A percentile compares a stretch with the other conserved stretches of the same genome.
phyloP scores from a whole-genome alignment of 2,888 invertebrate genomes.

The Norana najaformis region DNA sequence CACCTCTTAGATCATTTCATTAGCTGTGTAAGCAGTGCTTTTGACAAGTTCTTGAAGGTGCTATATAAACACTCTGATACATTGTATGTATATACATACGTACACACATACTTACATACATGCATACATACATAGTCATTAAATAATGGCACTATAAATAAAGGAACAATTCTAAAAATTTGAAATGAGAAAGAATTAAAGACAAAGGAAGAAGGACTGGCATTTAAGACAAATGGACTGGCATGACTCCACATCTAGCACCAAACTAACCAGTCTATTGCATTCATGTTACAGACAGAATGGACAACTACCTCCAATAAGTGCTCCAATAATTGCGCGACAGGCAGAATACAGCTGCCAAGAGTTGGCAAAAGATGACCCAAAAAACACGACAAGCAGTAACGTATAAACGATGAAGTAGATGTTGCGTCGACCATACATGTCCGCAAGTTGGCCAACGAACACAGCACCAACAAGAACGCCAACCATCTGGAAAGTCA shows the following conservation, averaged over 20 bases:
- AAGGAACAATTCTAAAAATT: background rate
- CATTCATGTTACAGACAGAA: background rate
- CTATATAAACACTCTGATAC: background rate
- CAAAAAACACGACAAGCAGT: constrained; percentile 52
- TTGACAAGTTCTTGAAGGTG: background rate
- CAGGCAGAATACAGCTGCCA: constrained; percentile 57
- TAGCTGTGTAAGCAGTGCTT: background rate
- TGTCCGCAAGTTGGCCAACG: constrained; percentile 58
- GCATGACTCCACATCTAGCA: background rate
- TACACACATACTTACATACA: background rate
- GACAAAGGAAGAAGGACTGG: no score
- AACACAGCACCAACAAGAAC: constrained; percentile 30
- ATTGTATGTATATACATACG: background rate
- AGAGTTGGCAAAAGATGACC: constrained; percentile 52
- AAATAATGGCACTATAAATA: background rate
- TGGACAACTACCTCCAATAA: constrained; percentile 52
- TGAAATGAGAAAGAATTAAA: constrained; percentile 14
- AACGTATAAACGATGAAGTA: constrained; percentile 52
- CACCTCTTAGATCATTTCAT: background rate
- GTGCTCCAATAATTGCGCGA: constrained; percentile 54
- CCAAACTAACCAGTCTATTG: background rate
- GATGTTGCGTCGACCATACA: constrained; percentile 54
- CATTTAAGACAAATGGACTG: background rate
- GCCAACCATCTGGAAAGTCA: constrained; percentile 32
- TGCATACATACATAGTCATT: constrained; percentile 7